Conservation (phyloP, 2,888 invertebrate genomes). For the Spisula subtruncata region DNA sequence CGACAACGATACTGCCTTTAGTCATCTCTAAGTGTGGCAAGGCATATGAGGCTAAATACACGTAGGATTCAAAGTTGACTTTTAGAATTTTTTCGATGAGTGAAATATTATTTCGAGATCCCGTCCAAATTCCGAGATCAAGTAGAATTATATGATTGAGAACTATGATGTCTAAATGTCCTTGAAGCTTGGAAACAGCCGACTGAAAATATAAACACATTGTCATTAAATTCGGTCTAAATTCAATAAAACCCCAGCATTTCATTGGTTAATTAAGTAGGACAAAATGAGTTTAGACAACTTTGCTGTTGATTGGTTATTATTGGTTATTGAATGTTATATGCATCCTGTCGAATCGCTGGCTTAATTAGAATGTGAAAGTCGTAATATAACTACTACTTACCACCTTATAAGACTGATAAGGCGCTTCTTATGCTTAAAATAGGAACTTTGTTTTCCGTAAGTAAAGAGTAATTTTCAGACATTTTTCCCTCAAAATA, state of each 20-base stretch:
- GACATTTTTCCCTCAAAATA: no score
- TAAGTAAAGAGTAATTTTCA: no score
- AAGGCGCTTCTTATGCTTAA: no score
- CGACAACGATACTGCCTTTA: conserved; percentile 83
- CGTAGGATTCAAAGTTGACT: conserved; percentile 86
- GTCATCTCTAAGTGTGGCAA: conserved; percentile 80
- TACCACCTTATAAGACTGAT: no score
- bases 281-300: not conserved
- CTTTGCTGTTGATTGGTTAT: no score
- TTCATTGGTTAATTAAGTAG: not conserved
- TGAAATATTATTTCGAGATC: conserved; percentile 79
- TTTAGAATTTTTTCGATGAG: conserved; percentile 78
- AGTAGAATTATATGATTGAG: conserved; percentile 84
- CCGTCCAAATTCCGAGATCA: conserved; percentile 82
- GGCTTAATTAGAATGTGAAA: no score
- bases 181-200: conserved; percentile 80
- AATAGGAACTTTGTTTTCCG: no score
- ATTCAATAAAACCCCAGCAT: not conserved
- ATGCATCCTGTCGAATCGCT: no score
- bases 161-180: conserved; percentile 83
- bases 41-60: conserved; percentile 84
- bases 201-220: conserved; percentile 72
- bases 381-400: no score
- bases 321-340: no score
- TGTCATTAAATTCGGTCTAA: not conserved